Base-by-base conservation (phyloP, 2,888 invertebrate genomes). In the Cryptocephalus moraei region DNA sequence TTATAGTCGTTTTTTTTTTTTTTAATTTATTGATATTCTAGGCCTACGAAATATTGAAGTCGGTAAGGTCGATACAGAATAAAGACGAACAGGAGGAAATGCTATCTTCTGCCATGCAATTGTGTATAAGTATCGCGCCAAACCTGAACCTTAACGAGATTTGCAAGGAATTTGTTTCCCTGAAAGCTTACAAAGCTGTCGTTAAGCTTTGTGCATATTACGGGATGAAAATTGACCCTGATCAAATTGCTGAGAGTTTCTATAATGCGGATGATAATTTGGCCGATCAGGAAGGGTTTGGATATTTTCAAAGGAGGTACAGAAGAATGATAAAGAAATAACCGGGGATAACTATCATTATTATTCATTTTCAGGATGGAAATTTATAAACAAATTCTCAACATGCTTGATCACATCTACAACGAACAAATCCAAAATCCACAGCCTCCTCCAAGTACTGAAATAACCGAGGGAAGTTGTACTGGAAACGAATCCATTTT, bases 101-200 rank as follows among this genome's bases (percentile, higher is more conserved):
- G 71, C 72, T 93, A 9, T 76, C 79, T 45, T 83, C 85, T 44
- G 91, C 93, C 0, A 70, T 94, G 46, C 78, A 87, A 72, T 72
- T 93, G 36, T 93, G 91, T 68, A 91, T 91, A 75, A 84, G 86
- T 64, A 91, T 94, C 13, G 86, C 89, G 1, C 89, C 91, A 1
- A 85, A 89, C 58, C 76, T 95, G 32, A 91, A 94, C 66, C 72
- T 95, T 40, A 79, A 82, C 2, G 78, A 85, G 47, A 87, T 95
- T 39, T 92, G 93, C 64, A 84, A 84, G 43, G 88, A 92, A 68
- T 82, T 95, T 58, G 80, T 84, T 8, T 75, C 82, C 1, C 81
- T 84, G 41, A 86, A 85, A 12, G 92, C 87, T 64, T 94, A 89
- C 67, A 80, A 84, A 22, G 93, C 93, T 1, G 86, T 96, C 2